These are phyloP conservation scores for Monochamus saltuarius DNA, from an alignment of 1,140 invertebrate species.

Conservation along the genomic window DNA sequence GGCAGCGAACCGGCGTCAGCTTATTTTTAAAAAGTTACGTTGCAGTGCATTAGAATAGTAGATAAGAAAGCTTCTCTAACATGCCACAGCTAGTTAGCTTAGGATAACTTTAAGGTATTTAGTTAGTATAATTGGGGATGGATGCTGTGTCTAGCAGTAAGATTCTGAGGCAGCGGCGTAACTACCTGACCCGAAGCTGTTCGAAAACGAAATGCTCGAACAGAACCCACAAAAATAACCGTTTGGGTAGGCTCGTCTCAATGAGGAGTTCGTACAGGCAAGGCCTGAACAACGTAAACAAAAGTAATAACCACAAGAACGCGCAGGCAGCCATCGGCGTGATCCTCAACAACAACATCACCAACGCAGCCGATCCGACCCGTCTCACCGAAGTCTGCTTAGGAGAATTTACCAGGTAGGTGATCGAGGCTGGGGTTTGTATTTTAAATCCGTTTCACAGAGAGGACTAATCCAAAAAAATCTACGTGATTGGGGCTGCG, in stretches of 20 bases:
- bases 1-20: too few relatives aligned
- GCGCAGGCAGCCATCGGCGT: background rate
- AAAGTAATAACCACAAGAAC: slow-evolving; percentile 5
- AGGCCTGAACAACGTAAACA: background rate
- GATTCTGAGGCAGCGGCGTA: slow-evolving; percentile 1
- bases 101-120: too few relatives aligned
- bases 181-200: background rate
- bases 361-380: background rate
- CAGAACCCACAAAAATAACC: slow-evolving; percentile 9
- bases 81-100: too few relatives aligned
- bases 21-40: too few relatives aligned
- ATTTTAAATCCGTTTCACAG: too few relatives aligned
- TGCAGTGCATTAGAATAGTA: too few relatives aligned
- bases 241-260: slow-evolving; percentile 1
- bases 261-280: slow-evolving; percentile 14
- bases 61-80: too few relatives aligned
- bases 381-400: slow-evolving; percentile 7
- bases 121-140: background rate
- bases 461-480: too few relatives aligned
- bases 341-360: slow-evolving; percentile 11
- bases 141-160: slow-evolving; percentile 9
- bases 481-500: too few relatives aligned
- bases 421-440: background rate
- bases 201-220: slow-evolving; percentile 13
- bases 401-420: slow-evolving; percentile 18